Evolutionary conservation across 1,140 invertebrate genomes (phyloP).

Genomic region (Drosophila teissieri): DNA sequence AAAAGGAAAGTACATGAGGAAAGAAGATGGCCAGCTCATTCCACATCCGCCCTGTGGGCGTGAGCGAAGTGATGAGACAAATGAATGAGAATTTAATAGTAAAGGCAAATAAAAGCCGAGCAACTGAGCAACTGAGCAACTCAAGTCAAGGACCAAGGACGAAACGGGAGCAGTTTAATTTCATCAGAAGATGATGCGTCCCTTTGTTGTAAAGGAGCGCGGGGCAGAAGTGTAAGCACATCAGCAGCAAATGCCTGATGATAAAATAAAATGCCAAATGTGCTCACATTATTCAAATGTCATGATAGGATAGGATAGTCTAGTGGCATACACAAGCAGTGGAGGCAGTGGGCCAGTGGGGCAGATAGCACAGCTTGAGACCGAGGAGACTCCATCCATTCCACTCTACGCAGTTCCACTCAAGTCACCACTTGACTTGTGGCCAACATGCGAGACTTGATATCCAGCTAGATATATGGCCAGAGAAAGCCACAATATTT

Average conservation of each 20-base stretch:
- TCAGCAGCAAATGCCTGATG: conserved; percentile 78
- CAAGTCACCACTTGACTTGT: conserved; percentile 31
- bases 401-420: neutral
- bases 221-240: conserved; percentile 51
- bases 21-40: conserved; percentile 24
- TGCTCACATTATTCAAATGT: conserved; percentile 80
- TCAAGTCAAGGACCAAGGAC: conserved; percentile 35
- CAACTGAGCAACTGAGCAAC: no score
- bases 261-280: conserved; percentile 82
- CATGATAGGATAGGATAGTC: conserved; percentile 64
- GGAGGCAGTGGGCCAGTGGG: neutral
- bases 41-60: conserved; percentile 35
- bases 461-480: conserved; percentile 36
- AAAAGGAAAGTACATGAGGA: conserved; percentile 1
- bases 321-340: conserved; percentile 40
- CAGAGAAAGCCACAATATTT: conserved; percentile 36
- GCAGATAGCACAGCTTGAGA: conserved; percentile 33
- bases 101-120: conserved; percentile 68
- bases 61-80: conserved; percentile 63
- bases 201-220: conserved; percentile 27
- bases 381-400: neutral
- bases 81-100: conserved; percentile 73
- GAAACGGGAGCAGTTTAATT: conserved; percentile 66
- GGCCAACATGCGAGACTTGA: conserved; percentile 25
- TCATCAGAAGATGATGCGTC: conserved; percentile 55